Base-by-base conservation (phyloP, 2,113 vertebrate species). In the Charina bottae region DNA sequence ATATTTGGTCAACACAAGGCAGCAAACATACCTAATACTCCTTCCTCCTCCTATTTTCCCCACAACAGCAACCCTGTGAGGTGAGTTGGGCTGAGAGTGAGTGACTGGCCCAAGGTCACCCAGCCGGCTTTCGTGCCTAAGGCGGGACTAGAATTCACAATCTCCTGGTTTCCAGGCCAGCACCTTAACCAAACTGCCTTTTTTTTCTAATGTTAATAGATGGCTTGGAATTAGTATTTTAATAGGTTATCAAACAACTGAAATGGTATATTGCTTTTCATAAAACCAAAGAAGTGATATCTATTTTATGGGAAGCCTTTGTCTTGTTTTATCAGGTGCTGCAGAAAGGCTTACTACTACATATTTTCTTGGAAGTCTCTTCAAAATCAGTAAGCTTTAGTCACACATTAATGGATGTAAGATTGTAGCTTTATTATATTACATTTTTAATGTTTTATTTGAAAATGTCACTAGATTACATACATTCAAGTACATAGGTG, bases 211-310 rank as follows among this genome's bases (percentile, higher is more conserved):
- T 60, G 17, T 68, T 78, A 88, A 89, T 58, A 23, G 83, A 42
- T 28, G 15, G 91, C 91, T 93, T 93, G 85, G 60, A 93, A 88
- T 53, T 26, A 91, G n/a, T 24, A 88, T 92, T 89, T 15, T 90
- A 68, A 91, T 91, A 53, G 23, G 87, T n/a, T 1, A 60, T 24
- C 85, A 28, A 28, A 37, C 88, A 83, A 53, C 85, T 92, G 88
- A 4, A 12, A 19, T 21, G 5, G 6, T 89, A 72, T 12, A 37
- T 84, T 2, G 0, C 21, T 78, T 42, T 78, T 78, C 33, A 78
- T 78, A 78, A 21, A 6, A 89, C 92, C 17, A 83, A 46, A 58
- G 58, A 6, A 68, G 37, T 33, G 33, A 90, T 83, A 0, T 0
- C 87, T 60, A 56, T 60, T 88, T 19, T 72, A n/a, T 26, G 89